Base-by-base conservation (phyloP, 37 sponge, comb jelly and placozoan species). In the Dysidea cf. avara region DNA sequence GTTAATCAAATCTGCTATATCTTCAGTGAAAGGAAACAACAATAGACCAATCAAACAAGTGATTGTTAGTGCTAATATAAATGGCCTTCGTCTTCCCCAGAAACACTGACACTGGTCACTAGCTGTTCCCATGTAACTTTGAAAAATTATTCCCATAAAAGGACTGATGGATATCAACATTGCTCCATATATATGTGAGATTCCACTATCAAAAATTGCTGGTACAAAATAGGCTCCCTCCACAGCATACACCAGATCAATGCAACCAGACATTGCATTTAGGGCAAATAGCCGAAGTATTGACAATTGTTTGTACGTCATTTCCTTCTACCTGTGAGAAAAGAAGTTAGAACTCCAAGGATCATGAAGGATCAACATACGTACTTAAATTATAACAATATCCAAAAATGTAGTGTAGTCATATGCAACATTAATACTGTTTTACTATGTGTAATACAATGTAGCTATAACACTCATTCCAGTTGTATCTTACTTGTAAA, bases 11-110 rank as follows among this genome's bases (percentile, higher is more conserved):
- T 9, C 2, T 22, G 34, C 56, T 11, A n/a, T n/a, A n/a, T n/a
- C n/a, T n/a, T n/a, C n/a, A n/a, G n/a, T n/a, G n/a, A n/a, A n/a
- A n/a, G n/a, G n/a, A n/a, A n/a, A n/a, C n/a, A n/a, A n/a, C n/a
- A n/a, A n/a, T n/a, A n/a, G n/a, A n/a, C n/a, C n/a, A 66, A 2
- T 60, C 61, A 18, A 74, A 9, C 9, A 49, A 2, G 39, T 20
- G 1, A 74, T n/a, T 14, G 68, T 62, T 11, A 72, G 49, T 0
- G 20, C 53, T 13, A 74, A 26, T 20, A 82, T 74, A 28, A 82
- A 82, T 3, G 83, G 83, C 26, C 83, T n/a, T 51, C 83, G 53
- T 43, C 54, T 62, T 9, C 83, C 83, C 74, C 83, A 82, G 12
- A 12, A 5, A 64, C 83, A 65, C 6, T 12, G 53, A 29, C 75